A percentile compares a stretch with the other conserved stretches of the same genome.
phyloP scores from a whole-genome alignment of 2,888 invertebrate species.

The Aplocera efformata region DNA sequence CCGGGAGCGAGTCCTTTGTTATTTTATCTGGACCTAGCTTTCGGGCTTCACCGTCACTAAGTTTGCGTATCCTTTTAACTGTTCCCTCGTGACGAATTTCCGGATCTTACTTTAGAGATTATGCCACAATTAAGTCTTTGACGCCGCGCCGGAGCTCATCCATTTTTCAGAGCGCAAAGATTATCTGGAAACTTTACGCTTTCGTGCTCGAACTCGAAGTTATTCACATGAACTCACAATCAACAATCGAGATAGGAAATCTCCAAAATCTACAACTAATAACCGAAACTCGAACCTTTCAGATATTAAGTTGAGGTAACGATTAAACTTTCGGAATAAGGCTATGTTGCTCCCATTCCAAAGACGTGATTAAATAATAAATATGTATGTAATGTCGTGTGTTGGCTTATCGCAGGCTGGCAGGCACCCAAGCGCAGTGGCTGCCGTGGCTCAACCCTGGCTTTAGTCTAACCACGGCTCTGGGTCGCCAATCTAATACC shows the following conservation, averaged over 20 bases:
- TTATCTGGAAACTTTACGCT: conserved; percentile 1
- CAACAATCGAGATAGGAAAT: conserved; percentile 11
- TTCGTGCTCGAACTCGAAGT: conserved; percentile 1
- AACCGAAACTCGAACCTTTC: conserved; percentile 16
- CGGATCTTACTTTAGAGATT: conserved; percentile 12
- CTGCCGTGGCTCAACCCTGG: conserved; percentile 33
- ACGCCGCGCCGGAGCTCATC: not conserved
- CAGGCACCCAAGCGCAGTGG: conserved; percentile 46
- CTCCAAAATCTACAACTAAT: conserved; percentile 16
- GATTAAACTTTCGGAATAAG: conserved; percentile 19
- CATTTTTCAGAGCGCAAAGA: not conserved
- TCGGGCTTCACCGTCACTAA: conserved; percentile 7
- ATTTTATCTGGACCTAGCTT: conserved; percentile 26
- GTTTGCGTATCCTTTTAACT: conserved; percentile 17
- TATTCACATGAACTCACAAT: conserved; percentile 9
- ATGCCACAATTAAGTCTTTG: conserved; percentile 13
- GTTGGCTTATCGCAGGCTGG: conserved; percentile 48
- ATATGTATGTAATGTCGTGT: conserved; percentile 46
- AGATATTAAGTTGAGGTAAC: conserved; percentile 17
- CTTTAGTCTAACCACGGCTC: conserved; percentile 48
- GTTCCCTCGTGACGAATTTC: conserved; percentile 18
- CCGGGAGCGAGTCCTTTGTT: conserved; percentile 24
- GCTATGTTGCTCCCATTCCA: conserved; percentile 21
- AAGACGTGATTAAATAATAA: conserved; percentile 43
- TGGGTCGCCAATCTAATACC: conserved; percentile 47